These are phyloP conservation scores for Sphaerophoria rueppellii DNA, from an alignment of 2,888 invertebrate genomes.

Conservation along the genomic window DNA sequence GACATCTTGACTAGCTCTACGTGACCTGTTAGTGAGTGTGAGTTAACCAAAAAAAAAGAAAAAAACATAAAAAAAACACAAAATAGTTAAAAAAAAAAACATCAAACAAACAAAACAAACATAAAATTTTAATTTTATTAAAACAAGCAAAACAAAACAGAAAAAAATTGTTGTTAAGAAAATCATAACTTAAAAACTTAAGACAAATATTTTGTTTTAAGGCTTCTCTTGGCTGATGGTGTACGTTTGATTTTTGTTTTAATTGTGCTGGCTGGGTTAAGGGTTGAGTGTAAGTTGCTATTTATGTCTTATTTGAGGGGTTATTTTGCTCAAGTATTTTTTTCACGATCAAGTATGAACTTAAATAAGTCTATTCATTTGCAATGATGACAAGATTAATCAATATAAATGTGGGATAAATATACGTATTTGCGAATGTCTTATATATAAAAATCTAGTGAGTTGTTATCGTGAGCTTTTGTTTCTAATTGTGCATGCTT, in stretches of 20 bases:
- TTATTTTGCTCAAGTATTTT: too few relatives aligned
- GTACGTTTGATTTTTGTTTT: neutral
- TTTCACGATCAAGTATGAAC: too few relatives aligned
- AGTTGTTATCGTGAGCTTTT: too few relatives aligned
- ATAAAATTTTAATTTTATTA: slow-evolving; percentile 75
- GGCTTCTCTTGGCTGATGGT: neutral
- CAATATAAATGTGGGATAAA: too few relatives aligned
- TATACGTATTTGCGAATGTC: too few relatives aligned
- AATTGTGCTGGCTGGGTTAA: neutral
- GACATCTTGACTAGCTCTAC: slow-evolving; percentile 92
- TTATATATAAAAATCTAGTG: too few relatives aligned
- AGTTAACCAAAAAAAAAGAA: slow-evolving; percentile 75
- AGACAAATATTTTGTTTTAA: neutral
- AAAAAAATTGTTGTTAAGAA: slow-evolving; percentile 15
- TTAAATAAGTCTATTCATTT: too few relatives aligned
- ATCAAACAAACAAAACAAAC: slow-evolving; percentile 76
- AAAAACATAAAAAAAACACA: slow-evolving; percentile 79
- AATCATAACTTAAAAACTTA: slow-evolving; percentile 5
- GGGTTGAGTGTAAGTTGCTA: neutral
- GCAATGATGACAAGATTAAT: too few relatives aligned
- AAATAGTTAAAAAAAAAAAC: slow-evolving; percentile 79
- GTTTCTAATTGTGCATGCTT: too few relatives aligned
- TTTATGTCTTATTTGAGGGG: too few relatives aligned
- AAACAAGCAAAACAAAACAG: slow-evolving; percentile 73
- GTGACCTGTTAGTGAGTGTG: slow-evolving; percentile 86